Evolutionary conservation across 2,888 invertebrate genomes (phyloP).

Genomic region (Crocallis elinguaria): DNA sequence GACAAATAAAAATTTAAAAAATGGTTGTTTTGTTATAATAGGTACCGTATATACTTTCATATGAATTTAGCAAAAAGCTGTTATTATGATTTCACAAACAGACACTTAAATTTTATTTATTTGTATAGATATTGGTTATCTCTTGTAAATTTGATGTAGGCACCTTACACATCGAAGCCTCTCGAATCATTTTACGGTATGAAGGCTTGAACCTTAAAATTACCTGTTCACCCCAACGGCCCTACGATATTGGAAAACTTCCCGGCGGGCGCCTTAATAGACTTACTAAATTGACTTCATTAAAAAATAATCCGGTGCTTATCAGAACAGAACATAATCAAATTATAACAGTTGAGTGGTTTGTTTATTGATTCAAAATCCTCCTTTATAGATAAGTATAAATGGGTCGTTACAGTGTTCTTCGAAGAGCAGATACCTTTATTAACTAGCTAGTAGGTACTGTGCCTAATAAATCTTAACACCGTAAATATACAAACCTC

Average conservation of each 20-base stretch:
- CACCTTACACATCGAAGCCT: not conserved
- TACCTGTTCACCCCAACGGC: constrained; percentile 35
- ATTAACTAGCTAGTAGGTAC: too few relatives aligned
- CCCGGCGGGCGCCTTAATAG: constrained; percentile 61
- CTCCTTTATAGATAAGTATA: not conserved
- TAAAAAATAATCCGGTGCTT: constrained; percentile 57
- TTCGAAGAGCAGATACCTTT: too few relatives aligned
- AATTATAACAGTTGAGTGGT: constrained; percentile 7
- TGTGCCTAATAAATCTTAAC: too few relatives aligned
- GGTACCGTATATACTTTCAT: too few relatives aligned
- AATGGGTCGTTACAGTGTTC: not conserved
- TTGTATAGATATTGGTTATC: too few relatives aligned
- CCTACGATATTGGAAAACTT: constrained; percentile 69
- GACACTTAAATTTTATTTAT: too few relatives aligned
- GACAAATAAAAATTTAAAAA: too few relatives aligned
- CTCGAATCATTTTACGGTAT: not conserved
- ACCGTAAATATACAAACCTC: too few relatives aligned
- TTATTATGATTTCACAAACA: too few relatives aligned
- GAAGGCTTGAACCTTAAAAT: constrained; percentile 20
- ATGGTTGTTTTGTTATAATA: too few relatives aligned
- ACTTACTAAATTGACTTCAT: constrained; percentile 72
- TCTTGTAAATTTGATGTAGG: too few relatives aligned
- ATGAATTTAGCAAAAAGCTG: too few relatives aligned
- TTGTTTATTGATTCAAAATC: not conserved
- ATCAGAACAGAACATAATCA: constrained; percentile 9